Conservation (phyloP, 2,113 vertebrate genomes). For the Oncorhynchus tshawytscha region DNA sequence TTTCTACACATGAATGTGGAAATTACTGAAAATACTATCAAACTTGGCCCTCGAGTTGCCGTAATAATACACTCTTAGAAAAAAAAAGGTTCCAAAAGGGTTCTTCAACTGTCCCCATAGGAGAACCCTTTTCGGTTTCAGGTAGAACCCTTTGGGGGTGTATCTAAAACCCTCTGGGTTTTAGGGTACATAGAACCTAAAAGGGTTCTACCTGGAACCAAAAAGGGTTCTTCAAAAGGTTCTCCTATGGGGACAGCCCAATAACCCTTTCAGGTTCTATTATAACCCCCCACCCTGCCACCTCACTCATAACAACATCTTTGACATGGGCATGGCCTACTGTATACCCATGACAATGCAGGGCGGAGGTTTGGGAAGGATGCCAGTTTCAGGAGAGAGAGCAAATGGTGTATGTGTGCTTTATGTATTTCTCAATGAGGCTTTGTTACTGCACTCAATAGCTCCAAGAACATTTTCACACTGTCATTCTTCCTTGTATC, state of each 20-base stretch:
- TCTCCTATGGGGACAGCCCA: too few species aligned
- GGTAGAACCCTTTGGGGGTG: too few species aligned
- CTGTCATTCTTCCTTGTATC: too few species aligned
- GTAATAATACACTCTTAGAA: too few species aligned
- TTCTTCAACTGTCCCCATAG: too few species aligned
- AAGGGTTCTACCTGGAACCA: too few species aligned
- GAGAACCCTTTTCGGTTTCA: too few species aligned
- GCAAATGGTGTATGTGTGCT: neutral
- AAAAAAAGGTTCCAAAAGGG: too few species aligned
- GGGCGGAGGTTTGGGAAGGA: conserved; percentile 21
- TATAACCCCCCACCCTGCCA: neutral
- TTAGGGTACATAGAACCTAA: too few species aligned
- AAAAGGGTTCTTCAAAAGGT: too few species aligned
- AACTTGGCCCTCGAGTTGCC: neutral
- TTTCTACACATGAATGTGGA: neutral
- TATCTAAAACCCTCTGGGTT: too few species aligned
- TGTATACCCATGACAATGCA: conserved; percentile 36
- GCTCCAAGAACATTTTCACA: neutral
- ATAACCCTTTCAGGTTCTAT: neutral
- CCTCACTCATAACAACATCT: neutral
- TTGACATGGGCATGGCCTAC: neutral
- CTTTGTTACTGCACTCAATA: neutral
- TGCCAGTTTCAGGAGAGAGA: neutral
- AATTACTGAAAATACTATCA: neutral
- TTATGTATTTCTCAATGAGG: neutral